These are phyloP conservation scores for Cyphomyrmex costatus DNA, from an alignment of 1,140 invertebrate species.

Conservation along the genomic window DNA sequence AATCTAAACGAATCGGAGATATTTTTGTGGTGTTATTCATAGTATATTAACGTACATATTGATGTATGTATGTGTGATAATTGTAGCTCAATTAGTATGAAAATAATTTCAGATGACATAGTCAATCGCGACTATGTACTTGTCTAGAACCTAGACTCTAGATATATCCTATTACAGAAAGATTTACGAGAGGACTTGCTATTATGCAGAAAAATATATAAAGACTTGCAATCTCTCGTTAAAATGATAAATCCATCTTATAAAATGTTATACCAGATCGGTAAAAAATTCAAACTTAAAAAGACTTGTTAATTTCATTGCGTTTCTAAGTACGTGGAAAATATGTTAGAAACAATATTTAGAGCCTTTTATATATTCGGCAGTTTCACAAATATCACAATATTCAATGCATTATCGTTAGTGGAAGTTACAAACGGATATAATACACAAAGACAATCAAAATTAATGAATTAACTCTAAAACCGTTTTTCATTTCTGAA, in stretches of 20 bases:
- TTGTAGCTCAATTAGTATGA: not conserved
- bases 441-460: slow-evolving; percentile 59
- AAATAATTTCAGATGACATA: not conserved
- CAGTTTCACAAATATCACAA: not conserved
- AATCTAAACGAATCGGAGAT: not conserved
- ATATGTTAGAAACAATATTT: slow-evolving; percentile 13
- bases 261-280: not conserved
- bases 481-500: not conserved
- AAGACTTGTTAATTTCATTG: not conserved
- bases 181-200: not conserved
- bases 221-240: not conserved
- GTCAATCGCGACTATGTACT: not conserved
- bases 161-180: not conserved
- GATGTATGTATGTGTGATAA: slow-evolving; percentile 30
- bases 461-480: slow-evolving; percentile 42
- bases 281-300: not conserved
- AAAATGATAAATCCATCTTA: not conserved
- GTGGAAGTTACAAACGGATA: slow-evolving; percentile 7
- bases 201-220: not conserved
- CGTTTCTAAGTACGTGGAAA: not conserved
- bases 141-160: no score
- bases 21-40: not conserved
- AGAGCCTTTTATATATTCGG: not conserved
- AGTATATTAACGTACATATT: slow-evolving; percentile 9
- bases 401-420: not conserved